Base-by-base conservation (phyloP, 2,888 invertebrate genomes). In the Volucella zonaria region DNA sequence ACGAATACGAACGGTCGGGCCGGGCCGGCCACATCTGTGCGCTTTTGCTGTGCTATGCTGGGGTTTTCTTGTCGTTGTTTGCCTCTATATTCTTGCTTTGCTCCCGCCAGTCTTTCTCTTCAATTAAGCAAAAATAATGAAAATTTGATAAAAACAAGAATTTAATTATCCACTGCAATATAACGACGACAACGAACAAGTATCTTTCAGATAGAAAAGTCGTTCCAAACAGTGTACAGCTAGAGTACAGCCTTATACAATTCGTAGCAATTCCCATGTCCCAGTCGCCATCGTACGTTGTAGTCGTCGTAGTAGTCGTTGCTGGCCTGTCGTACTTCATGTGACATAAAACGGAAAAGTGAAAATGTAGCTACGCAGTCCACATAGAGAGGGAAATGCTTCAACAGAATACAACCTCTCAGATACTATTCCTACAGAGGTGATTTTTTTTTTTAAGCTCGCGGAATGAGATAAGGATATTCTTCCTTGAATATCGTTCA, bases 61-160 rank as follows among this genome's bases (percentile, higher is more conserved):
- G 31, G 31, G 31, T 31, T 31, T 31, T 31, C 6, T 31, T 31
- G 31, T 31, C 31, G 31, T 31, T 31, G 31, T 31, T 6, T 31
- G 6, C 6, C 4, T 6, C 6, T 31, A 31, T 31, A 31, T 23
- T 23, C 23, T 23, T 4, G 23, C 23, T 23, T 23, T 31, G 31
- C 31, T 6, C 4, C 4, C 64, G 59, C 40, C 56, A 81, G 67
- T 85, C 76, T 77, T 85, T 85, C 85, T 85, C 85, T 85, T 85
- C 81, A 81, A 85, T 85, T 85, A 76, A 76, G 80, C 66, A 73
- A 76, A 73, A 75, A 85, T 85, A 81, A 80, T 76, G 76, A 80
- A 79, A 71, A 85, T 85, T 80, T 85, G 66, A 79, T 79, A 83
- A 83, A 85, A 82, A 82, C 82, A 82, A 74, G 79, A 82, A 82